A percentile compares a stretch with the other conserved stretches of the same genome.
phyloP scores from a whole-genome alignment of 2,797 vertebrate genomes.

The Mastacembelus armatus region DNA sequence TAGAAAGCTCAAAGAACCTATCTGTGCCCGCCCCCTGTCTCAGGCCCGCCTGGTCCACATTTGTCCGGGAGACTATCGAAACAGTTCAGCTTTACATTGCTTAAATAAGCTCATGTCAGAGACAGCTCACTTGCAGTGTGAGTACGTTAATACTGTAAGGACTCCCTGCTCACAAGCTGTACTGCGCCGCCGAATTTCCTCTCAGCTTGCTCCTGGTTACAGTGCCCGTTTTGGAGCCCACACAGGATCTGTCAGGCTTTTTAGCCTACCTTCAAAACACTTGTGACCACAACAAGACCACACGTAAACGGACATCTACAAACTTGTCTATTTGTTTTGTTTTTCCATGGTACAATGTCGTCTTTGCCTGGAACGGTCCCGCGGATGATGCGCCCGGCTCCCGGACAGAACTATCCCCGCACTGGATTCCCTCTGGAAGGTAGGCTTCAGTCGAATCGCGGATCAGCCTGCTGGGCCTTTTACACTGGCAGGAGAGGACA shows the following conservation, averaged over 20 bases:
- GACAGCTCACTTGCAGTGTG: not conserved
- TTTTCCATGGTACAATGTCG: constrained; percentile 64
- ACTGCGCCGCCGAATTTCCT: too few species aligned
- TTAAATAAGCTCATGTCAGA: constrained; percentile 39
- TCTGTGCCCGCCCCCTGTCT: constrained; percentile 75
- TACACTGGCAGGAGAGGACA: not conserved
- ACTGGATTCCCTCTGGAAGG: constrained; percentile 93
- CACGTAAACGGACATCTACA: constrained; percentile 50
- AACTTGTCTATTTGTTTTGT: not conserved
- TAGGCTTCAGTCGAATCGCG: constrained; percentile 60
- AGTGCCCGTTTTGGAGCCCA: constrained; percentile 23
- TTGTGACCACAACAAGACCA: constrained; percentile 40
- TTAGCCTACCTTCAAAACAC: constrained; percentile 26
- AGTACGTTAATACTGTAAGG: constrained; percentile 20
- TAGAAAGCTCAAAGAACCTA: constrained; percentile 85
- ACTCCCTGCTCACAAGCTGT: too few species aligned
- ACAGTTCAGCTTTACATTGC: constrained; percentile 18
- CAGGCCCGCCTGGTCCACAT: constrained; percentile 74
- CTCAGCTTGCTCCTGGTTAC: constrained; percentile 22
- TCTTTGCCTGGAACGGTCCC: constrained; percentile 88
- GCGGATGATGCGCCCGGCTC: constrained; percentile 91
- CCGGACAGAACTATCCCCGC: constrained; percentile 91
- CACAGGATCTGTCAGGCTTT: constrained; percentile 15
- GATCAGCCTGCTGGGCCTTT: not conserved
- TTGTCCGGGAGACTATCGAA: constrained; percentile 52